These are phyloP conservation scores for Maniola hyperantus DNA, from an alignment of 2,888 invertebrate species.

Conservation along the genomic window DNA sequence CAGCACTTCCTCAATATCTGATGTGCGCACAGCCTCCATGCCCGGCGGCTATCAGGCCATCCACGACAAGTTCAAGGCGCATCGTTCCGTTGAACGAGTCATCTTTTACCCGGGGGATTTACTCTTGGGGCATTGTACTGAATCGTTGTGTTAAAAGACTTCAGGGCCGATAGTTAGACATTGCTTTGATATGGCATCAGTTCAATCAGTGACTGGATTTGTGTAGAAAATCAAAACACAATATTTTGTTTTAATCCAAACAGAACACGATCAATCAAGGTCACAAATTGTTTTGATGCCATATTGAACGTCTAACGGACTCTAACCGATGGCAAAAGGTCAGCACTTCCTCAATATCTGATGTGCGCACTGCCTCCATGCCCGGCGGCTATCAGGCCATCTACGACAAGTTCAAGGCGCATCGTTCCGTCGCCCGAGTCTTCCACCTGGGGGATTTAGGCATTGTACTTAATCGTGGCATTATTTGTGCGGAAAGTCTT, in stretches of 20 bases:
- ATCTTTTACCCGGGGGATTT: conserved; percentile 44
- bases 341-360: conserved; percentile 29
- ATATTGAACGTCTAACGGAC: background rate
- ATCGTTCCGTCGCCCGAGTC: conserved; percentile 56
- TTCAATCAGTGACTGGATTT: no score
- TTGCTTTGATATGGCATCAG: no score
- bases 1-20: conserved; percentile 32
- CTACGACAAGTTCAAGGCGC: conserved; percentile 63
- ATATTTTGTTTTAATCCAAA: no score
- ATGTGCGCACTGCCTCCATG: conserved; percentile 16
- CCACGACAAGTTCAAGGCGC: conserved; percentile 60
- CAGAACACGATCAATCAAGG: no score
- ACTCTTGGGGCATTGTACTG: background rate
- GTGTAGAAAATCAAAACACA: no score
- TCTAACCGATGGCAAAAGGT: conserved; percentile 29
- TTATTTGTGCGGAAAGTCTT: no score
- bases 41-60: conserved; percentile 31
- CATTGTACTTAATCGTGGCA: background rate
- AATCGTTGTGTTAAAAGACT: no score
- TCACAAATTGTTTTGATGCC: no score
- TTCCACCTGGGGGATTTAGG: conserved; percentile 35
- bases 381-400: conserved; percentile 30
- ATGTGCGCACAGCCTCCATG: conserved; percentile 15
- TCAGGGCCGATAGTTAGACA: no score
- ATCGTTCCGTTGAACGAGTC: conserved; percentile 56